Conservation (phyloP, 1,140 invertebrate species). For the Lasioglossum baleicum region DNA sequence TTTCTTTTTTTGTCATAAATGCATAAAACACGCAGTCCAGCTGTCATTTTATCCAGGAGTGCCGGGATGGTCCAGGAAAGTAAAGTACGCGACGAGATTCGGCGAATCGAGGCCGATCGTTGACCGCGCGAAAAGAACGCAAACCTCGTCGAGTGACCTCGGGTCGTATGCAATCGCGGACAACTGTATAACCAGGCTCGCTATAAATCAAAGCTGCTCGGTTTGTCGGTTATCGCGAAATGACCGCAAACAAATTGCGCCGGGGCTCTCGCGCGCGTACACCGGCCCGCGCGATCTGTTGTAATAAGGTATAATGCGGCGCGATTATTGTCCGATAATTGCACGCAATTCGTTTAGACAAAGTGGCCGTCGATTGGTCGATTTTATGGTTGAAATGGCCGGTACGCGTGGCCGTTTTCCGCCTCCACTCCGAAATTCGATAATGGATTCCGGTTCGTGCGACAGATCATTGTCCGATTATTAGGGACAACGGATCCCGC, state of each 20-base stretch:
- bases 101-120: conserved; percentile 26
- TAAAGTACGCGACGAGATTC: conserved; percentile 21
- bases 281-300: conserved; percentile 5
- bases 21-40: no score
- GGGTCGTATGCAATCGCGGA: neutral
- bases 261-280: no score
- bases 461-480: neutral
- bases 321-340: conserved; percentile 30
- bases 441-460: neutral
- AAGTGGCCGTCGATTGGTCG: conserved; percentile 1
- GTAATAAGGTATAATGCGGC: conserved; percentile 35
- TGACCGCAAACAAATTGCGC: conserved; percentile 40
- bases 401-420: neutral
- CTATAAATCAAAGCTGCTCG: conserved; percentile 40
- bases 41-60: neutral
- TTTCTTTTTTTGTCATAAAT: no score
- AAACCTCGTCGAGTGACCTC: neutral
- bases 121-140: conserved; percentile 1
- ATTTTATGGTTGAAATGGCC: conserved; percentile 3
- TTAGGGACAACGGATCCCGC: no score
- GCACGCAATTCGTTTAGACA: conserved; percentile 22
- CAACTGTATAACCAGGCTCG: conserved; percentile 2
- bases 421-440: neutral
- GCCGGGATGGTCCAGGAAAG: neutral
- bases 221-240: conserved; percentile 21